phyloP scores from a whole-genome alignment of 2,888 invertebrate species.

The Steinernema scapterisci region DNA sequence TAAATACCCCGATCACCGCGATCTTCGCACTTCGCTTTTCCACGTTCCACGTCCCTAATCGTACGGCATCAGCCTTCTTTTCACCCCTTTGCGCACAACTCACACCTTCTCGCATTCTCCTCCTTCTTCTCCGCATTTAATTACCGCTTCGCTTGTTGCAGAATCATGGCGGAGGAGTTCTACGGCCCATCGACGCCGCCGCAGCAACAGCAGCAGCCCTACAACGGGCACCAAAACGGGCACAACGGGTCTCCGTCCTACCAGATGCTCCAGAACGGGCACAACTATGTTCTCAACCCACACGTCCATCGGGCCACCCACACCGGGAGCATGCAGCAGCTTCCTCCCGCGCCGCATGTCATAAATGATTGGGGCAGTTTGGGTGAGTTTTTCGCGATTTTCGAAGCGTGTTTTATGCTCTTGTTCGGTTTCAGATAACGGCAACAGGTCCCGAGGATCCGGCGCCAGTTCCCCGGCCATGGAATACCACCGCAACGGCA shows the following conservation, averaged over 20 bases:
- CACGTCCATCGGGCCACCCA: not conserved
- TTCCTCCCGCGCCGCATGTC: constrained; percentile 14
- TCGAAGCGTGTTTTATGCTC: no score
- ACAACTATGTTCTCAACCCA: not conserved
- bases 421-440: constrained; percentile 13
- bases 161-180: no score
- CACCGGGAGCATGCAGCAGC: not conserved
- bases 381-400: no score
- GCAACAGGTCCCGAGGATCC: not conserved
- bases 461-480: constrained; percentile 18
- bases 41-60: no score
- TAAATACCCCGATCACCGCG: no score
- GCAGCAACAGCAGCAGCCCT: not conserved
- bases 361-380: constrained; percentile 15
- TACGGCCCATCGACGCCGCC: no score
- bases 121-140: no score
- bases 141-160: no score
- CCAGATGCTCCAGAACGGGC: constrained; percentile 44
- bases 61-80: no score
- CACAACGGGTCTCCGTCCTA: constrained; percentile 45
- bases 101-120: no score
- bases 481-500: constrained; percentile 12
- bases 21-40: no score
- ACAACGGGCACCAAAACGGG: constrained; percentile 35
- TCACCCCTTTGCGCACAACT: no score